Evolutionary conservation across 2,113 vertebrate species (phyloP).

Genomic region (Chloropsis cyanopogon): DNA sequence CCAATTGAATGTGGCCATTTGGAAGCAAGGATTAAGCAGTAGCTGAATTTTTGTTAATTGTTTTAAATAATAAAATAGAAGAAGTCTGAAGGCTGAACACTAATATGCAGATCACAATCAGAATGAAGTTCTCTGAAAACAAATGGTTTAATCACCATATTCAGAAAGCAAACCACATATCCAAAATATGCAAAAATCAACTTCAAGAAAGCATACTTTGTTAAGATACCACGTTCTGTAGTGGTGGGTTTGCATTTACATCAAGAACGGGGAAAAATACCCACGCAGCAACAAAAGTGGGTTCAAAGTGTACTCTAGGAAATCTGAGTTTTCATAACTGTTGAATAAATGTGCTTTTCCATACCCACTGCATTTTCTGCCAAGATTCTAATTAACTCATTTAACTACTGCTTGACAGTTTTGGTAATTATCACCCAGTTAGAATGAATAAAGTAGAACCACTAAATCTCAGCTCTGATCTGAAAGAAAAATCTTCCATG

Average conservation of each 20-base stretch:
- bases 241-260: conserved; percentile 30
- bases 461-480: background rate
- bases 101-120: background rate
- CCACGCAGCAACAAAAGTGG: background rate
- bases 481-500: background rate
- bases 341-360: conserved; percentile 43
- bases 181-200: background rate
- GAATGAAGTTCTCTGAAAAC: background rate
- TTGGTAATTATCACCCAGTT: conserved; percentile 16
- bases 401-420: conserved; percentile 31
- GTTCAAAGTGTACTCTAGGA: conserved; percentile 34
- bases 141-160: background rate
- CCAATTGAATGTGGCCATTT: background rate
- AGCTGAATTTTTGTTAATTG: background rate
- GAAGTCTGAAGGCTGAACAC: background rate
- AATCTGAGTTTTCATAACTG: background rate
- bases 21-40: background rate
- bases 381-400: conserved; percentile 35
- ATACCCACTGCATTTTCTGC: background rate
- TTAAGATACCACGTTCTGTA: background rate
- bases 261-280: conserved; percentile 24
- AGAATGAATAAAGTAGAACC: background rate
- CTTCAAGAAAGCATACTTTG: background rate
- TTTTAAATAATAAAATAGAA: background rate
- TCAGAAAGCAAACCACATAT: background rate